Evolutionary conservation across 2,888 invertebrate species (phyloP), one percentile per base, ranked within the genome.

Genomic region (Julus scanicus): DNA sequence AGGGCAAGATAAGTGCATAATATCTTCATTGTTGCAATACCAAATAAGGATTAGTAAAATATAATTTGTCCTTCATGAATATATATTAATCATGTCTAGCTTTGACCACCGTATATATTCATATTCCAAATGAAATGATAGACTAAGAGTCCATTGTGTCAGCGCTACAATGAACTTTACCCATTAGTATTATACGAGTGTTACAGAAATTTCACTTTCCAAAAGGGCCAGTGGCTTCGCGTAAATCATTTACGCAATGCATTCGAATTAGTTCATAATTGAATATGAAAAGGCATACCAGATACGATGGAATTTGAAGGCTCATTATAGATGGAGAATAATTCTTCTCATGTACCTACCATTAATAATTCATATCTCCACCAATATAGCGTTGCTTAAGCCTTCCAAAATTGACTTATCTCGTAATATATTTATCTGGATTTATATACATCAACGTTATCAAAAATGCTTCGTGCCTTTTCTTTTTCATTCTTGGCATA

Each of bases 321-420:
- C 63, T 6, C 63, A n/a, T 63, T n/a, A n/a, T 63, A 63, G n/a
- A 63, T 63, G 63, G n/a, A 15, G 63, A 63, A 63, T 63, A 63
- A 63, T n/a, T 53, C n/a, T 63, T 63, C 5, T 8, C 17, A n/a
- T 17, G 63, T 17, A n/a, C n/a, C 63, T 63, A 6, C 63, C 63
- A 63, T 63, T 63, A 63, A 63, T 63, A 63, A 63, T 63, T 63
- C 63, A 63, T 63, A 63, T 63, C 17, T 63, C 20, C 3, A 63
- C 17, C n/a, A 11, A 11, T 53, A 15, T 53, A 53, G 53, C 53
- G 11, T 53, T 3, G 53, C 17, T 53, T 53, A 63, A 63, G n/a
- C 17, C n/a, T 63, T 17, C 17, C 63, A n/a, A 63, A 63, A 63
- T 63, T n/a, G 63, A n/a, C n/a, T 63, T 63, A 63, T 63, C 63